phyloP scores from a whole-genome alignment of 2,888 invertebrate genomes.

The Chesias legatella region DNA sequence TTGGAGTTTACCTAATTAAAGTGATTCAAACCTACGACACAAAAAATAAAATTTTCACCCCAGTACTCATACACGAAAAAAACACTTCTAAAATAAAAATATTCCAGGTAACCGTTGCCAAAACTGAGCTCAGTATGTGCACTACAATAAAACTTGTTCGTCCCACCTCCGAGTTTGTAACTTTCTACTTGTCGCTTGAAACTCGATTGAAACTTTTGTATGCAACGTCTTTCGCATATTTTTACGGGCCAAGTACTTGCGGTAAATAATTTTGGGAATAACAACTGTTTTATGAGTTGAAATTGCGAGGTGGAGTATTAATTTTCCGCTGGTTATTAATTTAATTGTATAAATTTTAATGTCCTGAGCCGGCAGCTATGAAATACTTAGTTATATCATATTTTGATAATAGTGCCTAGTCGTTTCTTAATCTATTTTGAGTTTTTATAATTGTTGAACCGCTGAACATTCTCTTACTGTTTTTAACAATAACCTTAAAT shows the following conservation, averaged over 20 bases:
- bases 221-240: conserved; percentile 30
- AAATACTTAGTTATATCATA: too few relatives aligned
- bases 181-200: conserved; percentile 28
- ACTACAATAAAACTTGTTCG: conserved; percentile 28
- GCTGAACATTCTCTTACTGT: too few relatives aligned
- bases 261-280: conserved; percentile 15
- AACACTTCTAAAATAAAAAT: conserved; percentile 8
- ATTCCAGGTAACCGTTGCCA: conserved; percentile 20
- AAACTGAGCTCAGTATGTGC: conserved; percentile 16
- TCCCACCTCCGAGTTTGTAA: conserved; percentile 23
- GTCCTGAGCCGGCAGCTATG: too few relatives aligned
- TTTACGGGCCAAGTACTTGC: conserved; percentile 23
- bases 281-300: conserved; percentile 9
- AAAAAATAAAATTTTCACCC: too few relatives aligned
- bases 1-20: too few relatives aligned
- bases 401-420: too few relatives aligned
- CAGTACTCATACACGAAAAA: too few relatives aligned
- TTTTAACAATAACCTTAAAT: too few relatives aligned
- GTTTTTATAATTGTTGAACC: too few relatives aligned
- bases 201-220: conserved; percentile 30
- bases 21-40: too few relatives aligned
- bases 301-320: neutral
- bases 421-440: too few relatives aligned
- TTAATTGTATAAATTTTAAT: too few relatives aligned
- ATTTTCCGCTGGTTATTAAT: neutral